Evolutionary conservation across 2,113 vertebrate genomes (phyloP).

Genomic region (Gulo gulo): DNA sequence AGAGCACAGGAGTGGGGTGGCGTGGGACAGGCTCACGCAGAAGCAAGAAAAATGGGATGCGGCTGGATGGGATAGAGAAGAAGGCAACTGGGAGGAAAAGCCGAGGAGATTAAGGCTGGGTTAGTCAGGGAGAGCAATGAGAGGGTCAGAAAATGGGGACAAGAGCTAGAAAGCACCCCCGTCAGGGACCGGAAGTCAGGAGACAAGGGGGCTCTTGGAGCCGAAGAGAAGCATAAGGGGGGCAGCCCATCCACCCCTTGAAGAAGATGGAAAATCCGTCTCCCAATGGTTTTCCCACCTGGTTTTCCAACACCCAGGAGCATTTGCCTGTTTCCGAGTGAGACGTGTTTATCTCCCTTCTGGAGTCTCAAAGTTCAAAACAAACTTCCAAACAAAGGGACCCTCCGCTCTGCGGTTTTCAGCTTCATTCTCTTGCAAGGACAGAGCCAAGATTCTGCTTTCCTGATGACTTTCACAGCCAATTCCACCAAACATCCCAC

Average conservation of each 20-base stretch:
- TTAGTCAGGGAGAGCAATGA: background rate
- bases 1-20: accelerated
- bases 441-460: background rate
- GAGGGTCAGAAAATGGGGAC: background rate
- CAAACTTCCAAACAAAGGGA: constrained; percentile 66
- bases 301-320: constrained; percentile 39
- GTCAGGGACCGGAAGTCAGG: background rate
- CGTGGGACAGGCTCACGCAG: background rate
- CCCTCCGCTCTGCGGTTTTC: background rate
- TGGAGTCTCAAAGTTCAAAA: constrained; percentile 56
- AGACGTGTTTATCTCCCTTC: constrained; percentile 55
- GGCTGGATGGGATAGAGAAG: background rate
- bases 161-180: background rate
- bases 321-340: background rate
- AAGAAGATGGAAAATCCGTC: background rate
- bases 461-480: constrained; percentile 73
- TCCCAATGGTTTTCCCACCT: constrained; percentile 6
- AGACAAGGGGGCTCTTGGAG: background rate
- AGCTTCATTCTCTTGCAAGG: background rate
- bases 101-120: background rate
- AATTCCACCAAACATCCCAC: background rate
- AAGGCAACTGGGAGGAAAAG: background rate
- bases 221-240: background rate
- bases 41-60: background rate
- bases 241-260: background rate